These are phyloP conservation scores for Mallateleia sp. DNA, from an alignment of 2,888 invertebrate genomes.

Conservation along the genomic window DNA sequence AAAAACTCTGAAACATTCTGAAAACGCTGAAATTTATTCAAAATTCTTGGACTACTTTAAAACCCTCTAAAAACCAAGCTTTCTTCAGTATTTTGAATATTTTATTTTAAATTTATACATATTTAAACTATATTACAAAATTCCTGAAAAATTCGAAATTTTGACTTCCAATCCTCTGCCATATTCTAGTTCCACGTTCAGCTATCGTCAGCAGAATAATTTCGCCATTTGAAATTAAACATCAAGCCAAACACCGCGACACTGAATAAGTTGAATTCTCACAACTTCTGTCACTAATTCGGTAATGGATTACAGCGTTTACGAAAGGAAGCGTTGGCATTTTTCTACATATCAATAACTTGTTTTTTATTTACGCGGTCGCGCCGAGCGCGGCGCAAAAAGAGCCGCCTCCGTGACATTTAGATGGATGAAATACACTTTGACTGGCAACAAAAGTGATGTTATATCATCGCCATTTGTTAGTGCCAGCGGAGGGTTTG, in stretches of 20 bases:
- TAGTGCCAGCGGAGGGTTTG: constrained; percentile 40
- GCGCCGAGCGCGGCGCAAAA: constrained; percentile 23
- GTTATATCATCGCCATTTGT: constrained; percentile 49
- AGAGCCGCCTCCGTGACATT: constrained; percentile 38
- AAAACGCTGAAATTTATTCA: no score
- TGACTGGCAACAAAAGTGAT: constrained; percentile 49
- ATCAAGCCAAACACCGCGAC: background rate
- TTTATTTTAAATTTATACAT: no score
- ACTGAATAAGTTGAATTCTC: constrained; percentile 29
- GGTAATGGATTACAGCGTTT: constrained; percentile 48
- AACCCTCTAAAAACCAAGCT: no score
- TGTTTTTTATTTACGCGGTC: constrained; percentile 31
- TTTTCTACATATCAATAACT: constrained; percentile 52
- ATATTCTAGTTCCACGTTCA: no score
- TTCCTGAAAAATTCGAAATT: no score
- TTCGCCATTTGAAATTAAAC: background rate
- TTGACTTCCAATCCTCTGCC: no score
- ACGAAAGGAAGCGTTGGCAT: constrained; percentile 41
- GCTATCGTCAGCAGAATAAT: no score
- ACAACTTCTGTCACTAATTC: constrained; percentile 30
- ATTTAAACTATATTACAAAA: no score
- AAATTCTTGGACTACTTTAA: no score
- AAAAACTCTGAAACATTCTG: no score
- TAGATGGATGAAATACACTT: constrained; percentile 48
- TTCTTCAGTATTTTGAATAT: no score